phyloP scores from a whole-genome alignment of 2,113 vertebrate genomes.

The Montifringilla adamsi region DNA sequence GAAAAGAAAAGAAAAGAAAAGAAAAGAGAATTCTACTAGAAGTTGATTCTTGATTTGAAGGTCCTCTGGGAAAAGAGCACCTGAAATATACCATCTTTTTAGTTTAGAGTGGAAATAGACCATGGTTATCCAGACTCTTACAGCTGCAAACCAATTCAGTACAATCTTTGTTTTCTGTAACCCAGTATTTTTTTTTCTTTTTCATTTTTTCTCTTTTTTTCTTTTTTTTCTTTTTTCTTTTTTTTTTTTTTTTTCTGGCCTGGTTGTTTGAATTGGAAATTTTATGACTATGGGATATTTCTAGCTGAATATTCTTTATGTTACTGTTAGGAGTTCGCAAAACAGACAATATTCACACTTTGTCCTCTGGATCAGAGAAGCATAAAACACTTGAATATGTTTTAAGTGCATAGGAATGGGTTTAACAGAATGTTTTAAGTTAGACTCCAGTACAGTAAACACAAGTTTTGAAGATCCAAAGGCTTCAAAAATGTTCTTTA shows the following conservation, averaged over 20 bases:
- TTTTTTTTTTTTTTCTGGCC: fast-evolving
- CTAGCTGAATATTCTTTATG: neutral
- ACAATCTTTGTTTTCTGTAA: neutral
- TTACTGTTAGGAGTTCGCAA: neutral
- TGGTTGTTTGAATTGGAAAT: neutral
- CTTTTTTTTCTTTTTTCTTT: neutral
- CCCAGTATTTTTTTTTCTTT: fast-evolving
- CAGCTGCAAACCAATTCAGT: neutral
- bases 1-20: no score
- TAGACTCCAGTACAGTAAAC: neutral
- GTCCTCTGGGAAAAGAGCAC: neutral
- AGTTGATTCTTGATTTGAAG: neutral
- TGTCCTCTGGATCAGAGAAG: neutral
- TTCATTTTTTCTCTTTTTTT: neutral
- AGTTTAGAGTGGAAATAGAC: neutral
- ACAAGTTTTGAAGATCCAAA: neutral
- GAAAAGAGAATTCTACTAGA: neutral
- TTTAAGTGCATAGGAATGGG: neutral
- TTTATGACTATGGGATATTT: neutral
- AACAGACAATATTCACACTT: neutral
- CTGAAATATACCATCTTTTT: neutral
- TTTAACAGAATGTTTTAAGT: neutral
- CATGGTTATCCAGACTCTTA: neutral
- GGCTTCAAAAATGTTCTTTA: neutral
- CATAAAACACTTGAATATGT: neutral